Percentiles rank a stretch among this genome's conserved stretches.
Conservation (phyloP, 64 coral and sea anemone genomes). For the Pocillopora verrucosa region DNA sequence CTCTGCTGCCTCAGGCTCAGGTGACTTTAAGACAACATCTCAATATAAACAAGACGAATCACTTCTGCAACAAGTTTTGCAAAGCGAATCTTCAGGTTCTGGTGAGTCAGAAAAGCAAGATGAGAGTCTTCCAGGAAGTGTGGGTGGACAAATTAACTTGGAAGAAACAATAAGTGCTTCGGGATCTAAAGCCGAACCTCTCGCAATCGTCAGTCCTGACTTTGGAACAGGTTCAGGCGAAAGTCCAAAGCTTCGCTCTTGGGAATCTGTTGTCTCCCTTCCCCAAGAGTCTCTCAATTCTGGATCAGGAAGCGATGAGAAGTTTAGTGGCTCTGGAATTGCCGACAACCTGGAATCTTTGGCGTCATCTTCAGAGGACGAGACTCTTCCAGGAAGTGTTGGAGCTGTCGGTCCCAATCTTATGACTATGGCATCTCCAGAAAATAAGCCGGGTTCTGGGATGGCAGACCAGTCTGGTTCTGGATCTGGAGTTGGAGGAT, state of each 20-base stretch:
- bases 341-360: conserved; percentile 30
- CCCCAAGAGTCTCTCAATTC: neutral
- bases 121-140: conserved; percentile 53
- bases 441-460: conserved; percentile 60
- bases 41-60: conserved; percentile 13
- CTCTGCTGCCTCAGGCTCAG: conserved; percentile 11
- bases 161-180: neutral
- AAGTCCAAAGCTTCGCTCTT: neutral
- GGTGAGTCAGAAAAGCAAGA: conserved; percentile 30
- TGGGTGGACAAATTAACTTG: conserved; percentile 41
- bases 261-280: neutral
- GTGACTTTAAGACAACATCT: neutral
- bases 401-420: conserved; percentile 85
- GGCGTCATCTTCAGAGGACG: conserved; percentile 48
- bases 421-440: conserved; percentile 82
- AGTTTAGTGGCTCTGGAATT: conserved; percentile 22
- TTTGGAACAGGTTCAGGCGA: neutral
- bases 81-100: conserved; percentile 12
- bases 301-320: conserved; percentile 50
- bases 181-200: neutral
- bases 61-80: conserved; percentile 13
- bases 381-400: conserved; percentile 80
- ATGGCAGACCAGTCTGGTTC: conserved; percentile 23
- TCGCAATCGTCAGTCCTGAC: neutral
- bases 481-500: conserved; percentile 6